phyloP scores from a whole-genome alignment of 1,140 invertebrate species.

The Trichonephila inaurata region DNA sequence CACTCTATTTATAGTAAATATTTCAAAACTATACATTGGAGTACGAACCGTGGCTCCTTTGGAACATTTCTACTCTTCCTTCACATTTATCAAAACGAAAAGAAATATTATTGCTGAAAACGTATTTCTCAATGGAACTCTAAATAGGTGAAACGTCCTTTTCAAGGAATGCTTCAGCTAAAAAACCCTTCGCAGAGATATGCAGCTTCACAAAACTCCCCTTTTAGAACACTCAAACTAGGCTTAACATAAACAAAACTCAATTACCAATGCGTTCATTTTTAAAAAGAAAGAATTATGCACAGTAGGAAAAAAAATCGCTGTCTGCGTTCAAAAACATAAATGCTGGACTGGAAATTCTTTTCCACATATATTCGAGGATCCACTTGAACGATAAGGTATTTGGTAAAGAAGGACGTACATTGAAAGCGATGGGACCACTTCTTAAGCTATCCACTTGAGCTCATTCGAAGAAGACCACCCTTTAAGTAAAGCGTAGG shows the following conservation, averaged over 20 bases:
- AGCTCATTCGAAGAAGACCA: not conserved
- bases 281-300: slow-evolving; percentile 37
- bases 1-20: too few relatives aligned
- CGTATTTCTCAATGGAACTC: not conserved
- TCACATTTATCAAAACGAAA: not conserved
- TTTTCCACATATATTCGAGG: not conserved
- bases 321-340: slow-evolving; percentile 50
- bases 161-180: not conserved
- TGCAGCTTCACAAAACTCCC: not conserved
- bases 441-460: slow-evolving; percentile 38
- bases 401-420: slow-evolving; percentile 8
- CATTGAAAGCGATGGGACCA: not conserved
- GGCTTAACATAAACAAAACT: slow-evolving; percentile 49
- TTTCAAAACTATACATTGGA: too few relatives aligned
- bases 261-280: slow-evolving; percentile 31
- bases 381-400: slow-evolving; percentile 61
- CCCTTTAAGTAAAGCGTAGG: slow-evolving; percentile 17
- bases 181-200: not conserved
- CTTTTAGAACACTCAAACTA: not conserved
- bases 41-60: too few relatives aligned
- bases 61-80: not conserved
- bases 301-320: not conserved
- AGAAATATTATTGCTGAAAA: not conserved
- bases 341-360: slow-evolving; percentile 38
- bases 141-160: not conserved